Base-by-base conservation (phyloP, 1,140 invertebrate species). In the Nebria ingens region DNA sequence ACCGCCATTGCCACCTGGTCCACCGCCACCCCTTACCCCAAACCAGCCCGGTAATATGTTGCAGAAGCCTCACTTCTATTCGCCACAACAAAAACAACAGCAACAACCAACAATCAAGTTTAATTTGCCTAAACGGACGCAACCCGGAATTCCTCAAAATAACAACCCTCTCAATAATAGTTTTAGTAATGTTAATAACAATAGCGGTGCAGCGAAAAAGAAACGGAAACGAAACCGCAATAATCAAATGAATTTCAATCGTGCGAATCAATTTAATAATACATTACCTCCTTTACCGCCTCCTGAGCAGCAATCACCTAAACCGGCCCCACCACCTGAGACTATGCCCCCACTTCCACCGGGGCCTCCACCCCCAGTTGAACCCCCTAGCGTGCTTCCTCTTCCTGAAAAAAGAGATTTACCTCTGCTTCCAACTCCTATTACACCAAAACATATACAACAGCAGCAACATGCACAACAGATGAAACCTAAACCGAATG, bases 171-270 rank as follows among this genome's bases (percentile, higher is more conserved):
- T 15, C 40, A 38, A 13, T 53, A 15, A 49, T 21, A 15, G 65
- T 73, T n/a, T n/a, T n/a, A n/a, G 49, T 58, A 71, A 25, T 64
- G 69, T 29, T 29, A 45, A 17, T 45, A 45, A 45, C 2, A 82
- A 76, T 58, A 81, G 77, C 56, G 79, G 76, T 49, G 75, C 74
- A 19, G 74, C 78, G 4, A 87, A 87, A 73, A 87, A 86, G 71
- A 87, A 86, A 66, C 79, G 84, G 55, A 87, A 86, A 68, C 79
- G 77, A 61, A 83, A 82, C 59, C 84, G 84, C 68, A 85, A 83
- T 66, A 76, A 77, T 66, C 68, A 78, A 68, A 71, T 73, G 68
- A 45, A 45, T 4, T 4, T 9, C 9, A 45, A 11, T 17, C 9
- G 68, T 67, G 59, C 63, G 19, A 65, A 64, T 42, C 59, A 57